phyloP scores from a whole-genome alignment of 2,113 vertebrate genomes.

The Grammomys dolichurus region DNA sequence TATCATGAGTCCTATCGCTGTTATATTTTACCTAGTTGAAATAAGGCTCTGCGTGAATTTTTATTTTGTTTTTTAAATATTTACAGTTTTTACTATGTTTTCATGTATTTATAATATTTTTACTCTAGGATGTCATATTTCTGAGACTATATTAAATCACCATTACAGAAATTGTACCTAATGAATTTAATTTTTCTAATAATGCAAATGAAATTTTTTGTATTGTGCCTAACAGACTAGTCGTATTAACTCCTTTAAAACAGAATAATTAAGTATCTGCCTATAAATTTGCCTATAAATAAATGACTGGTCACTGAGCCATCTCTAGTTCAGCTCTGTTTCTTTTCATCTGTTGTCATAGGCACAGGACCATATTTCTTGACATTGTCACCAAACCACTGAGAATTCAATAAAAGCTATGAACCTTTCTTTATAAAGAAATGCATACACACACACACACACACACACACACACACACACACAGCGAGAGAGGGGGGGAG shows the following conservation, averaged over 20 bases:
- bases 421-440: constrained; percentile 53
- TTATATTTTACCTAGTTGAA: constrained; percentile 41
- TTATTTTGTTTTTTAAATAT: constrained; percentile 33
- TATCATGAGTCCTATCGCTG: not conserved
- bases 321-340: not conserved
- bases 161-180: constrained; percentile 18
- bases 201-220: constrained; percentile 31
- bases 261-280: constrained; percentile 36
- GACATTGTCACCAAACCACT: constrained; percentile 22
- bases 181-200: constrained; percentile 21
- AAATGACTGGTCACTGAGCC: constrained; percentile 7
- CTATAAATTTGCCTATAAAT: constrained; percentile 2
- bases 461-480: not conserved
- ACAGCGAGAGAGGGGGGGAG: no score
- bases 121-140: constrained; percentile 12
- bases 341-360: constrained; percentile 36
- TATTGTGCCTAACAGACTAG: not conserved
- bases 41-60: constrained; percentile 7
- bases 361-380: constrained; percentile 35
- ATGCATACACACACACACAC: not conserved
- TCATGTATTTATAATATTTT: not conserved
- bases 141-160: not conserved
- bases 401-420: constrained; percentile 55
- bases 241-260: not conserved
- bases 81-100: constrained; percentile 28